Evolutionary conservation across 2,113 vertebrate genomes (phyloP).

Genomic region (Tupaia tana): DNA sequence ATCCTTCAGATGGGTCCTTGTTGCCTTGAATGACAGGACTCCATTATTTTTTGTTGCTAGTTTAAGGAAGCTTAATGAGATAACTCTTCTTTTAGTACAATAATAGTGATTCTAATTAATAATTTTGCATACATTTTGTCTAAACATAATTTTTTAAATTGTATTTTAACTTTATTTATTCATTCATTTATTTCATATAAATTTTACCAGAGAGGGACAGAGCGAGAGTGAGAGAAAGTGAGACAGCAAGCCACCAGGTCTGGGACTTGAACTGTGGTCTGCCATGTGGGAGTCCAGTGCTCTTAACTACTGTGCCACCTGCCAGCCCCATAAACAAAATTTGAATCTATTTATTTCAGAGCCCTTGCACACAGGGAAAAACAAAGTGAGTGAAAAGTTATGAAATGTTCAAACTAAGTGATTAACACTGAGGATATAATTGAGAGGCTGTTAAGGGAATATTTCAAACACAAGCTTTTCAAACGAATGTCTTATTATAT

Average conservation of each 20-base stretch:
- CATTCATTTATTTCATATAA: too few relatives aligned
- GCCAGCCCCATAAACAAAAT: constrained; percentile 5
- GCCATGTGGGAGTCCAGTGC: too few relatives aligned
- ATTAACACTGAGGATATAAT: not conserved
- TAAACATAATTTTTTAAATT: not conserved
- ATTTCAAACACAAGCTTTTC: constrained; percentile 49
- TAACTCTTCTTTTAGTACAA: constrained; percentile 16
- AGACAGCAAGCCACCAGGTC: too few relatives aligned
- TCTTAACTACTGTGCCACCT: too few relatives aligned
- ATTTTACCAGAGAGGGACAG: too few relatives aligned
- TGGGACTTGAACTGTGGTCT: too few relatives aligned
- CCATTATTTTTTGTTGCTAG: too few relatives aligned
- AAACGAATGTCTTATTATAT: constrained; percentile 15
- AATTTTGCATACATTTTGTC: not conserved
- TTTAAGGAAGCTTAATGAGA: constrained; percentile 12
- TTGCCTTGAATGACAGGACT: too few relatives aligned
- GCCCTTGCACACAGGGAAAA: not conserved
- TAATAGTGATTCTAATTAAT: constrained; percentile 10
- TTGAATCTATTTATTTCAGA: constrained; percentile 15
- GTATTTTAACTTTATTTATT: too few relatives aligned
- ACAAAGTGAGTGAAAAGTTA: constrained; percentile 23
- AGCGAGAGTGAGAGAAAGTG: too few relatives aligned
- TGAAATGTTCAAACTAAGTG: constrained; percentile 30
- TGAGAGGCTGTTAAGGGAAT: not conserved
- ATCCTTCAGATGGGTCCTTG: too few relatives aligned